Percentiles rank a stretch among this genome's conserved stretches.
Evolutionary conservation across 1,140 invertebrate species (phyloP).

Genomic region (Drosophila pandora): DNA sequence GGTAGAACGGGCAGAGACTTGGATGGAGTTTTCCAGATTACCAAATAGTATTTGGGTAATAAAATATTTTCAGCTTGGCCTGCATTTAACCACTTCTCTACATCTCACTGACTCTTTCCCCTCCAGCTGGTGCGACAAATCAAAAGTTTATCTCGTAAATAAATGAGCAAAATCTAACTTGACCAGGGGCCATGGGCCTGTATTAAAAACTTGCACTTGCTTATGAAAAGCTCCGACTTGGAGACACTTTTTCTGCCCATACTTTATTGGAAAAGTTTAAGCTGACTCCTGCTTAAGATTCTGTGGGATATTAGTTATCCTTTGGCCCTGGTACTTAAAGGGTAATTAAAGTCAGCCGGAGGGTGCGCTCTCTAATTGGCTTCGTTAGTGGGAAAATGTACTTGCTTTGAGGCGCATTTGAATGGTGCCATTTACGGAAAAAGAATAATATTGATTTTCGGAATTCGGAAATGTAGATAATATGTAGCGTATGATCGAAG

Average conservation of each 20-base stretch:
- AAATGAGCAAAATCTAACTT: slow-evolving; percentile 65
- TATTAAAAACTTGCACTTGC: slow-evolving; percentile 36
- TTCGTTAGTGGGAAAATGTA: slow-evolving; percentile 19
- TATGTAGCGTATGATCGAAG: neutral
- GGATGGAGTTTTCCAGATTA: slow-evolving; percentile 20
- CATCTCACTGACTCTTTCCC: neutral
- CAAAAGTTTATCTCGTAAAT: slow-evolving; percentile 80
- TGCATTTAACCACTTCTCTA: neutral
- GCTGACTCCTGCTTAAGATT: slow-evolving; percentile 13
- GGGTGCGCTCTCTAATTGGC: slow-evolving; percentile 12
- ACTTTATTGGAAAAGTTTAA: slow-evolving; percentile 22
- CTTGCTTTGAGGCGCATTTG: slow-evolving; percentile 7
- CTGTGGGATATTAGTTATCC: slow-evolving; percentile 32
- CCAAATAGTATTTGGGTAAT: slow-evolving; percentile 68
- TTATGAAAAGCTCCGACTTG: neutral
- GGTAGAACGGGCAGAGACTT: slow-evolving; percentile 7
- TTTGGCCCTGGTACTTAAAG: slow-evolving; percentile 34
- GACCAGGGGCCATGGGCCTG: slow-evolving; percentile 31
- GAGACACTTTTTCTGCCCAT: slow-evolving; percentile 1
- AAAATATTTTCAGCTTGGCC: slow-evolving; percentile 52
- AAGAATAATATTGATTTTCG: neutral
- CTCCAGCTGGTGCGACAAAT: slow-evolving; percentile 61
- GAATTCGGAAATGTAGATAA: neutral
- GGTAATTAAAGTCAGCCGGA: slow-evolving; percentile 53
- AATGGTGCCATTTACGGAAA: neutral